Evolutionary conservation across 2,113 vertebrate species (phyloP), one percentile per base, ranked within the genome.

Genomic region (Hyaena hyaena): DNA sequence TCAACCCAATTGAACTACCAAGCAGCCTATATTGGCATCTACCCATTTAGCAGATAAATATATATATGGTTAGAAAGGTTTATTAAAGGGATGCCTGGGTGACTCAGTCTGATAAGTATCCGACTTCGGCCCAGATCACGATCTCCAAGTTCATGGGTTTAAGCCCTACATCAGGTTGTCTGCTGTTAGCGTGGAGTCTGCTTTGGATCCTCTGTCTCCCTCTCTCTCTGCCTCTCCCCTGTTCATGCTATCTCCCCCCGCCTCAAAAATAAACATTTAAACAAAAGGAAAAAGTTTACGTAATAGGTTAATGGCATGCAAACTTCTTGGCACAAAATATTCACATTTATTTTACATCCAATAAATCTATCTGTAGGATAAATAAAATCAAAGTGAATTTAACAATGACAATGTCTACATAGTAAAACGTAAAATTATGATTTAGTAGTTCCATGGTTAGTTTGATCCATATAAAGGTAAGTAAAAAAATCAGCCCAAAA

Each of bases 311-410:
- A 84, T 23, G 16, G 31, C 84, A 89, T 45, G 43, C 69, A 65
- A 85, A 53, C 35, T 84, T 88, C 82, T 53, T 83, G 58, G 24
- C 24, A 53, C 76, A 53, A 79, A 33, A n/a, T 11, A 55, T 66
- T 53, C 66, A 66, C 71, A 48, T 83, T 80, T 94, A 55, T 77
- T 94, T 83, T 88, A 71, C 5, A 66, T 24, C 11, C 4, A 89
- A 94, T 93, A 39, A 43, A 45, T 61, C 43, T 66, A 58, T n/a
- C 53, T 74, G 19, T 55, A 93, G 55, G 31, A 61, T 74, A 85
- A 95, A 58, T 58, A 85, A 93, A 95, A 50, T 71, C 53, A 76
- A 87, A 55, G 43, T 79, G 14, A 88, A 50, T 79, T 86, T 86
- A 74, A 69, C 80, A 86, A 24, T 45, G 26, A 90, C 31, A 35